phyloP scores from a whole-genome alignment of 2,888 invertebrate species.

The Punctoribates punctum region DNA sequence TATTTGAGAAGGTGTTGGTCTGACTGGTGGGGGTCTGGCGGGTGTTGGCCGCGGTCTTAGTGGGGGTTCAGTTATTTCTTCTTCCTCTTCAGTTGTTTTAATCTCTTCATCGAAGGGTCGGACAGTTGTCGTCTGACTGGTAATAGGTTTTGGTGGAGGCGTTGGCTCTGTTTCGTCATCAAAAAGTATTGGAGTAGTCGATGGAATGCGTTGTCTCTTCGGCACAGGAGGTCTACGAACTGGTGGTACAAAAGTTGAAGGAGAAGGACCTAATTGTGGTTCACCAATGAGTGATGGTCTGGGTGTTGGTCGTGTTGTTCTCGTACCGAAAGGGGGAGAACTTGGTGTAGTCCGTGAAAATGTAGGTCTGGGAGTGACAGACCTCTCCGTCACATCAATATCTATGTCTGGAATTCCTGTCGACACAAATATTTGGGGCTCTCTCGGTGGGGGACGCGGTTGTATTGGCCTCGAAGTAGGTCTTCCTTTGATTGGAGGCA shows the following conservation, averaged over 20 bases:
- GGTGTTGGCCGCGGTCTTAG: background rate
- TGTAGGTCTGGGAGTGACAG: background rate
- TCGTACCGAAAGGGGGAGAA: background rate
- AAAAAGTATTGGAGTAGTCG: constrained; percentile 15
- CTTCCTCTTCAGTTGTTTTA: background rate
- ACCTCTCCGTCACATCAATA: background rate
- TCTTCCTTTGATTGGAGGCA: constrained; percentile 6
- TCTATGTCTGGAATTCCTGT: background rate
- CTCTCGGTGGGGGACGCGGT: background rate
- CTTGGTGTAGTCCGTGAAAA: background rate
- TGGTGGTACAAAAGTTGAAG: constrained; percentile 30
- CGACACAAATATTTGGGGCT: background rate
- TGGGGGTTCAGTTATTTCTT: background rate
- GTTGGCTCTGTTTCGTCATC: background rate
- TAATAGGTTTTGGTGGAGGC: background rate
- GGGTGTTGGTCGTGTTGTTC: background rate
- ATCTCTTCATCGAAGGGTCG: background rate
- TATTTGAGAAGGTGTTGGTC: too few species aligned
- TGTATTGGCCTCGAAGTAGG: background rate
- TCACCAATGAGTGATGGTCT: background rate
- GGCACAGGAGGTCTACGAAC: constrained; percentile 34
- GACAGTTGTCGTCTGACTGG: background rate
- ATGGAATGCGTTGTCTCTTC: constrained; percentile 36
- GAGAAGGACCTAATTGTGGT: constrained; percentile 6
- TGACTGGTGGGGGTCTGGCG: background rate